Evolutionary conservation across 2,797 vertebrate genomes (phyloP).

Genomic region (Smutsia temminckii): DNA sequence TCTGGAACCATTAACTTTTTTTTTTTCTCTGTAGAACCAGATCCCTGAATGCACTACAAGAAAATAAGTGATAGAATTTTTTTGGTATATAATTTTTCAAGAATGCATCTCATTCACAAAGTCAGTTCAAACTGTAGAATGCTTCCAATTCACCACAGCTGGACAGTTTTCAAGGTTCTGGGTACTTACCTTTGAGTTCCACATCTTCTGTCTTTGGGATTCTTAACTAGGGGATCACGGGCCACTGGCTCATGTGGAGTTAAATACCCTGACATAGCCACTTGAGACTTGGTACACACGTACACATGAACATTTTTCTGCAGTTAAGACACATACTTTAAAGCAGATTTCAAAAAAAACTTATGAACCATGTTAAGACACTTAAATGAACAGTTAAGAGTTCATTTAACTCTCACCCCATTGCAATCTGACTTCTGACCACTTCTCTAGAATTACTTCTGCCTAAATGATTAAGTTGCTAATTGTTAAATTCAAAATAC

Average conservation of each 20-base stretch:
- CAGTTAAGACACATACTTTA: background rate
- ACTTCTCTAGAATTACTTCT: background rate
- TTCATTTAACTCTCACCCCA: background rate
- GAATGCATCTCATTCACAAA: background rate
- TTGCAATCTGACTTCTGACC: background rate
- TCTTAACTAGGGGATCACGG: background rate
- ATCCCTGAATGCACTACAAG: background rate
- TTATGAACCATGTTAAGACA: background rate
- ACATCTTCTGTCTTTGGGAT: background rate
- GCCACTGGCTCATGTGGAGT: background rate
- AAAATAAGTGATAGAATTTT: background rate
- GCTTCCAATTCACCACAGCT: background rate
- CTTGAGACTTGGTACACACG: background rate
- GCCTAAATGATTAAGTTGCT: background rate
- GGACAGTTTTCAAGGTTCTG: background rate
- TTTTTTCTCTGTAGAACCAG: background rate
- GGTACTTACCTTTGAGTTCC: constrained; percentile 25
- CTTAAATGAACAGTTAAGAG: constrained; percentile 15
- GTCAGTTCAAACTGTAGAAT: background rate
- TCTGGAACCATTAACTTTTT: background rate
- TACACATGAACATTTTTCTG: background rate
- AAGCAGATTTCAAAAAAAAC: constrained; percentile 7
- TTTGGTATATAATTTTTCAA: background rate
- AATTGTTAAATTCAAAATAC: constrained; percentile 23
- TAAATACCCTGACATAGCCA: background rate